Base-by-base conservation (phyloP, 1,140 invertebrate species). In the Drosophila sturtevanti region DNA sequence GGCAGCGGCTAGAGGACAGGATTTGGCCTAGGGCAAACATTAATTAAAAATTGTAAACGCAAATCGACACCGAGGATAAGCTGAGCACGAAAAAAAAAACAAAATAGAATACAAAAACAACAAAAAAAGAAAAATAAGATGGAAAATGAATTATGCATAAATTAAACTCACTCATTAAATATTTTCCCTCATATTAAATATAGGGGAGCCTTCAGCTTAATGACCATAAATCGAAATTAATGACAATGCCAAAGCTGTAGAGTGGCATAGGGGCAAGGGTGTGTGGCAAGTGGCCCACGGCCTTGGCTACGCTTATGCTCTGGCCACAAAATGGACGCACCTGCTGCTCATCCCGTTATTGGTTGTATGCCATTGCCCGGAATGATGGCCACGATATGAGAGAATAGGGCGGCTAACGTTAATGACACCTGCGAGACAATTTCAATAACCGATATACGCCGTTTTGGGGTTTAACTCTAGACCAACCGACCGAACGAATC, bases 161-260 rank as follows among this genome's bases (percentile, higher is more conserved):
- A 86, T 86, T 86, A 89, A 70, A 60, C 60, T 56, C 34, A 69
- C 75, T 86, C 81, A 86, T 86, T 86, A 86, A 86, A 87, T 70
- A 65, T 72, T 77, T 70, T 79, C 58, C 37, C 11, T n/a, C 68
- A 79, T 72, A 72, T 76, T 82, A 67, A 69, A 81, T 75, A 76
- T 71, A 68, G 70, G 63, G 79, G 64, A 87, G 71, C 68, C 73
- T 54, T 68, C 67, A 70, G 70, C 80, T 89, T 89, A 89, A 89
- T 89, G 84, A 89, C 84, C 77, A 89, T 89, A 84, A 89, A 89
- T 89, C 79, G 79, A 84, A 80, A 89, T 89, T 89, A 89, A 89
- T 84, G 79, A 80, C 77, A 71, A 67, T 74, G 73, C 59, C 77
- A 77, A 82, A 62, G 56, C 65, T 63, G 52, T 63, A 60, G 60